Evolutionary conservation across 1,140 invertebrate genomes (phyloP), one percentile per base, ranked within the genome.

Genomic region (Araneus ventricosus): DNA sequence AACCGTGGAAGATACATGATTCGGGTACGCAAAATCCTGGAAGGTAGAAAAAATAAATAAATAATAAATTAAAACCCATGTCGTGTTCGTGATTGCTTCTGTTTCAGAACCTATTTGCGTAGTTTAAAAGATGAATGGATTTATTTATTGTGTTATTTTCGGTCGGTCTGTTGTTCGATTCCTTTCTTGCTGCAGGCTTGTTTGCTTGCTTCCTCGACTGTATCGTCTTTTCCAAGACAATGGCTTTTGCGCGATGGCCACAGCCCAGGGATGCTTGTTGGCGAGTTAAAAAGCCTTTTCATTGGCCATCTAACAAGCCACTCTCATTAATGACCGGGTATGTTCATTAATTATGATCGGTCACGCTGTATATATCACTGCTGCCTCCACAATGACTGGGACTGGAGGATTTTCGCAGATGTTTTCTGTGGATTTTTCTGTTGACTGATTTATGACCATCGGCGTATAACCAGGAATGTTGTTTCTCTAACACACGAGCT

Each of bases 51-150:
- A 63, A 91, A 61, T 84, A 63, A 63, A 80, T 22, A 63, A 91
- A 91, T 45, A 90, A 41, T 70, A 84, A 82, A 84, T 91, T 91
- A 91, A 91, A 92, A 92, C 14, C 37, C 90, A 86, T 92, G 90
- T 92, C 90, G 59, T 92, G 90, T 92, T 86, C 90, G 90, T 86
- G 90, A 92, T 92, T 92, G 80, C 90, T 92, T 86, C 90, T 92
- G 90, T 92, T 92, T 92, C 63, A 92, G 57, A 86, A 92, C 82
- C 80, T 82, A 92, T 92, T 92, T 92, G 90, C 90, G 90, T 92
- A 92, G 82, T 92, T 92, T 86, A 86, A 70, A 92, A 75, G 82
- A 86, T 92, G 90, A 92, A 92, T 92, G 82, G 90, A 86, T 92
- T 91, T 92, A 92, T 92, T 92, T 92, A 86, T 92, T 92, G 90